Conservation (phyloP, 2,888 invertebrate species). For the Norana najaformis region DNA sequence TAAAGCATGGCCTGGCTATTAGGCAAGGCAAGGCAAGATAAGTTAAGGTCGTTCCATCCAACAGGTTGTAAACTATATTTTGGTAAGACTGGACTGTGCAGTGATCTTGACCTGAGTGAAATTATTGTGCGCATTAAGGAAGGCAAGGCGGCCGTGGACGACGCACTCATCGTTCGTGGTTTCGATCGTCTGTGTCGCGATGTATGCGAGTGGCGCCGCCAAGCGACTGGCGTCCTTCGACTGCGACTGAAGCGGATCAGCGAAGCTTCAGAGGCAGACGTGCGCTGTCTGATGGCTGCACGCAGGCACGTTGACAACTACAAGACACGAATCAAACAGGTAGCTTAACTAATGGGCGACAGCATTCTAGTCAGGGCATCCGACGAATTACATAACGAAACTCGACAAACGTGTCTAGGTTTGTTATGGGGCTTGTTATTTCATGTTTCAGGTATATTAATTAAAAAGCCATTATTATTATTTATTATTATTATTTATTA, state of each 20-base stretch:
- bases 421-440: no score
- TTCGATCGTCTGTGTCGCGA: constrained; percentile 17
- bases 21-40: no score
- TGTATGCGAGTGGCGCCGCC: neutral
- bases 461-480: no score
- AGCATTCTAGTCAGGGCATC: no score
- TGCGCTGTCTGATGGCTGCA: neutral
- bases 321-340: neutral
- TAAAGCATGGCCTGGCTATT: no score
- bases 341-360: neutral
- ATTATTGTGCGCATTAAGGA: neutral
- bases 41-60: no score
- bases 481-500: no score
- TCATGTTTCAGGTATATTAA: no score
- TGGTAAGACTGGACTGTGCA: neutral
- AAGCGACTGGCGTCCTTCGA: neutral
- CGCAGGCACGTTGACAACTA: constrained; percentile 4
- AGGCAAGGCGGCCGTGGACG: neutral
- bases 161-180: neutral
- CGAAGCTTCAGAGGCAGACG: neutral
- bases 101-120: neutral
- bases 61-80: no score
- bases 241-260: neutral
- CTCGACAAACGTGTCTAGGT: no score
- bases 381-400: no score